Evolutionary conservation across 2,797 vertebrate genomes (phyloP).

Genomic region (Myotis daubentonii): DNA sequence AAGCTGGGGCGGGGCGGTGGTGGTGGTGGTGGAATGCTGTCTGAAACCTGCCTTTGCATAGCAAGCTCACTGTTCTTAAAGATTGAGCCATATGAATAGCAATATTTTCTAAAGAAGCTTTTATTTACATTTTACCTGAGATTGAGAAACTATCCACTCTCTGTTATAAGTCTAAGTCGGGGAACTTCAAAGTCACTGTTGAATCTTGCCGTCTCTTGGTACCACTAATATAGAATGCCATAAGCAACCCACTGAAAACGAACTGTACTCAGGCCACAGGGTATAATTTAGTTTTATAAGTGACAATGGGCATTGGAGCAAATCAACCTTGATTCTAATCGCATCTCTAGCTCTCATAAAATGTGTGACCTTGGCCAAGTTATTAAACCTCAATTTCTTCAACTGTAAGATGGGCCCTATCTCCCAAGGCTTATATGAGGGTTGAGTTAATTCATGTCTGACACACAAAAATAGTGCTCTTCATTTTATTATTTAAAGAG

Average conservation of each 20-base stretch:
- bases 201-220: not conserved
- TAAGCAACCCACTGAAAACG: not conserved
- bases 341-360: not conserved
- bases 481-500: constrained; percentile 19
- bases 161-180: not conserved
- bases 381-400: constrained; percentile 11
- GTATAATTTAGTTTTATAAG: not conserved
- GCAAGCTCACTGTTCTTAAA: not conserved
- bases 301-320: not conserved
- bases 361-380: not conserved
- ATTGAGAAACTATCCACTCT: not conserved
- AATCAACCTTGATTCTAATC: constrained; percentile 1
- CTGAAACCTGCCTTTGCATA: not conserved
- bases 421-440: not conserved
- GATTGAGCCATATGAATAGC: not conserved
- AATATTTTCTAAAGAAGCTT: constrained; percentile 5
- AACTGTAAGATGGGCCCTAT: not conserved
- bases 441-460: not conserved
- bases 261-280: not conserved
- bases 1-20: rapidly evolving
- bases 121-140: not conserved
- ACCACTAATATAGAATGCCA: not conserved
- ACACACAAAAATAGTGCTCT: not conserved
- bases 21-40: no score
- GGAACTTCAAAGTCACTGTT: not conserved